Base-by-base conservation (phyloP, 2,797 vertebrate genomes). In the Gymnothorax javanicus region DNA sequence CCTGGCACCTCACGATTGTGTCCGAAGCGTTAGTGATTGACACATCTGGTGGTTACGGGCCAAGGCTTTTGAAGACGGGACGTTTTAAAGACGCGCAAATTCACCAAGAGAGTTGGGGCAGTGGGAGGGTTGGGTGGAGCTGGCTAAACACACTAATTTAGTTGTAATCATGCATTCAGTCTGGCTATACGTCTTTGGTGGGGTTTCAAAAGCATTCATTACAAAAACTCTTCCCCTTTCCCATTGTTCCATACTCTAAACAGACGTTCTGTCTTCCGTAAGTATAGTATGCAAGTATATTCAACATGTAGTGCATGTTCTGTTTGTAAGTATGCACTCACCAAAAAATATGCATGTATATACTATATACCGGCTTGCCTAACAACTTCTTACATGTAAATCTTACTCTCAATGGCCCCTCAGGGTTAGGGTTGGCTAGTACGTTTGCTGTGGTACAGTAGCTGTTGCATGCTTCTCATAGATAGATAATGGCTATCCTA, bases 31-130 rank as follows among this genome's bases (percentile, higher is more conserved):
- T 96, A 96, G 96, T 96, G 95, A 96, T 95, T 92, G 94, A 96
- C 95, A 95, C 91, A 89, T 88, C 90, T 94, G 95, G 96, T 95
- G 96, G 95, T 96, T 96, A 96, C 96, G 94, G 95, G 94, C 95
- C 95, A 94, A 87, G 94, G 95, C 94, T 94, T 94, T 94, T 93
- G 95, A 95, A 95, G 95, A 96, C 93, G 88, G 95, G 92, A 87
- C 89, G 91, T 94, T 96, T 95, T 96, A 96, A 95, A 95, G 94
- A 91, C 27, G 93, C 94, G 89, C 93, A 96, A 95, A 96, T 96
- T 96, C 96, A 96, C 94, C 94, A 94, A 94, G 94, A 95, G 95
- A 95, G 95, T 95, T 96, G 95, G 96, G 95, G 95, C 93, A 94
- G 93, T 95, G 94, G 92, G 69, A 33, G 27, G 69, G 12, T 4